phyloP scores from a whole-genome alignment of 2,797 vertebrate genomes.

The Crypturellus tataupa region DNA sequence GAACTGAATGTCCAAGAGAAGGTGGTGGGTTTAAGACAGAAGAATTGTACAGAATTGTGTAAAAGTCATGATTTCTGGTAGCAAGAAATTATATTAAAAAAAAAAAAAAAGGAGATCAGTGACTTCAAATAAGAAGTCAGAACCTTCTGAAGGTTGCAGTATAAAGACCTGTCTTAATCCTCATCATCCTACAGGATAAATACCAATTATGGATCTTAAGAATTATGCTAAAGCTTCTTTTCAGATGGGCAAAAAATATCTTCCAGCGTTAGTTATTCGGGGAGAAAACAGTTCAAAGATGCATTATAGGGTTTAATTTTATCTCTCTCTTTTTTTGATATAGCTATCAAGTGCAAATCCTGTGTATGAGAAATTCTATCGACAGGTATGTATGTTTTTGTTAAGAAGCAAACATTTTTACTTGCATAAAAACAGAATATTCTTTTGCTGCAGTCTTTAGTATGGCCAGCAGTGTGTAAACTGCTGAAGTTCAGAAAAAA shows the following conservation, averaged over 20 bases:
- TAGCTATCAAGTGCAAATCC: slow-evolving; percentile 95
- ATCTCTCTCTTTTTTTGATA: slow-evolving; percentile 25
- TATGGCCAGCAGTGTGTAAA: background rate
- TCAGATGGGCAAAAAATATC: background rate
- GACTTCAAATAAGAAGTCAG: background rate
- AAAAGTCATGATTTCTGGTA: background rate
- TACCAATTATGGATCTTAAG: background rate
- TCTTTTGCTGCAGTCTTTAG: background rate
- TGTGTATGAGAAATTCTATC: slow-evolving; percentile 95
- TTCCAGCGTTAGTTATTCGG: background rate
- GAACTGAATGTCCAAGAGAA: background rate
- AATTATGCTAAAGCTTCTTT: background rate
- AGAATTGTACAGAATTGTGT: no score
- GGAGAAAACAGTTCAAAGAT: background rate
- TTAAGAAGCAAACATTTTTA: background rate
- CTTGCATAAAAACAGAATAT: background rate
- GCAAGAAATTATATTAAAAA: background rate
- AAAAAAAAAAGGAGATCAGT: background rate
- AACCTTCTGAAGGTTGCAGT: background rate
- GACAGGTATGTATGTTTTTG: slow-evolving; percentile 86
- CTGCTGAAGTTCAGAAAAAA: background rate
- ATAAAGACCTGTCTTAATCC: background rate
- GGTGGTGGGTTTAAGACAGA: background rate
- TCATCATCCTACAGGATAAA: background rate
- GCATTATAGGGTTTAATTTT: background rate